Base-by-base conservation (phyloP, 2,113 vertebrate genomes). In the Bufo bufo region DNA sequence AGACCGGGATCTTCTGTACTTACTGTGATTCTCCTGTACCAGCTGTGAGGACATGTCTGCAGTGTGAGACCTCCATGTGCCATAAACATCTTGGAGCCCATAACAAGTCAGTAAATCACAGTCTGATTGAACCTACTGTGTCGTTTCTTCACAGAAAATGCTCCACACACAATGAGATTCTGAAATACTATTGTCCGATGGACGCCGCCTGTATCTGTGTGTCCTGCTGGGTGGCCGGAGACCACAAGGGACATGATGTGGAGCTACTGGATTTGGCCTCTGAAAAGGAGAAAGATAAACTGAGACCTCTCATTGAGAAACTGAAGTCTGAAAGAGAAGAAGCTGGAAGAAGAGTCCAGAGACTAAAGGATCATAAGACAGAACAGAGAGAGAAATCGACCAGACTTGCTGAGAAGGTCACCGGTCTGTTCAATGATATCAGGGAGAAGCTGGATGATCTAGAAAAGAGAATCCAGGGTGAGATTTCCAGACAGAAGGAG, bases 151-250 rank as follows among this genome's bases (percentile, higher is more conserved):
- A 45, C 7, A 56, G 23, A 54, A 84, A 84, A 61, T 84, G 82
- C 23, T 49, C 65, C 11, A 33, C n/a, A 45, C 82, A 84, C 23
- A 72, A 84, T 23, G 82, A 84, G 66, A 52, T 84, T 8, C 65
- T 84, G 66, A 84, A 72, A 43, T 84, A 84, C 54, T 84, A 72
- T 16, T 84, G 82, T 23, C 12, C 49, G 33, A 33, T 69, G 33
- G 65, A 69, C 3, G n/a, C n/a, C n/a, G n/a, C 65, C 65, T 69
- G 65, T 33, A 69, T 69, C 65, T 69, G 65, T 69, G 20, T 45
- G 16, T 65, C 47, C 43, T 83, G 82, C 49, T 63, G 59, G 7
- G 61, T 49, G 33, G 65, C n/a, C n/a, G 59, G 59, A 61, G 17
- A 61, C 6, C 59, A 61, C 59, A 61, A 61, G 59, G 59, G 59